Conservation (phyloP, 1,140 invertebrate genomes). For the Lucilia sericata region DNA sequence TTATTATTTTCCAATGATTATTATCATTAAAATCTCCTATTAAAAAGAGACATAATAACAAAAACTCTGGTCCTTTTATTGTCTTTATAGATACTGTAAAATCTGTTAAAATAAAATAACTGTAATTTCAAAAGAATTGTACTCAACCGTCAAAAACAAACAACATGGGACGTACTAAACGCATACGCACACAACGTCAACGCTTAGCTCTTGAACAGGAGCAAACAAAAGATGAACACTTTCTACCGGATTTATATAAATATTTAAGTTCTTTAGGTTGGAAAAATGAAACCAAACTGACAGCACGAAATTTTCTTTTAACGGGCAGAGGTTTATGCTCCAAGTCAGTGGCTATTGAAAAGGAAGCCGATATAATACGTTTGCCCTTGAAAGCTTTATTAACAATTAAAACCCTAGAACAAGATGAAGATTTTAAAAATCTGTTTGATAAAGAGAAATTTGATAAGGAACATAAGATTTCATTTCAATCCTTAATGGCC, state of each 20-base stretch:
- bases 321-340: conserved; percentile 62
- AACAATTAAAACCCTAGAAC: conserved; percentile 57
- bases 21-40: neutral
- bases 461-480: conserved; percentile 59
- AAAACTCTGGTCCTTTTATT: conserved; percentile 23
- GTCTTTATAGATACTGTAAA: conserved; percentile 21
- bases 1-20: neutral
- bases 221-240: neutral
- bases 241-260: conserved; percentile 51
- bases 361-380: conserved; percentile 55
- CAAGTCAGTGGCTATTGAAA: conserved; percentile 50
- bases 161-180: conserved; percentile 60
- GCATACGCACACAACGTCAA: conserved; percentile 45
- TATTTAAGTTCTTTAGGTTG: conserved; percentile 54
- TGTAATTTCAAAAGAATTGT: neutral
- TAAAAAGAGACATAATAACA: neutral
- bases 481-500: conserved; percentile 72
- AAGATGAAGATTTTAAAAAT: conserved; percentile 55
- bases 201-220: conserved; percentile 35
- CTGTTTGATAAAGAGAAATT: conserved; percentile 55
- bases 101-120: neutral
- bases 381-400: conserved; percentile 57
- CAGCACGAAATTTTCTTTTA: conserved; percentile 47
- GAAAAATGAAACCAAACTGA: conserved; percentile 56
- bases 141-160: neutral